These are phyloP conservation scores for Melinaea marsaeus DNA, from an alignment of 2,888 invertebrate genomes.

Conservation along the genomic window DNA sequence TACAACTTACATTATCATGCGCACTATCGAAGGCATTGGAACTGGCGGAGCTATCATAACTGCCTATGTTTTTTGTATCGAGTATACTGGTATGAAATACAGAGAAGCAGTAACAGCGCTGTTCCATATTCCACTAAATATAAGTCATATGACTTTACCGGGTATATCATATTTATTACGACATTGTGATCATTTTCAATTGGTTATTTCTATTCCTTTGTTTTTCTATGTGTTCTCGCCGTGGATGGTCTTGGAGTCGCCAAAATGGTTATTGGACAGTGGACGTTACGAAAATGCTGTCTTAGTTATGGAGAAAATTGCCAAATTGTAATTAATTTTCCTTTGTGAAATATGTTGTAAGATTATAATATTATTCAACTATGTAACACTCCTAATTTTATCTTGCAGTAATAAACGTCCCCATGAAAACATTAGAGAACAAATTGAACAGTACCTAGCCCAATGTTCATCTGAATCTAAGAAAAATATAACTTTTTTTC, in stretches of 20 bases:
- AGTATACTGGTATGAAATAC: slow-evolving; percentile 50
- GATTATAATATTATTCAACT: background rate
- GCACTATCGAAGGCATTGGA: slow-evolving; percentile 56
- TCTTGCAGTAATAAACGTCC: slow-evolving; percentile 47
- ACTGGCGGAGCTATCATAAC: slow-evolving; percentile 59
- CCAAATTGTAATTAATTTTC: slow-evolving; percentile 50
- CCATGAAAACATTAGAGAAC: slow-evolving; percentile 42
- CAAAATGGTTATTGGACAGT: slow-evolving; percentile 63
- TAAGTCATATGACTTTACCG: slow-evolving; percentile 53
- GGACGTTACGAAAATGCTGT: slow-evolving; percentile 44
- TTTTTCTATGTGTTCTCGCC: slow-evolving; percentile 42
- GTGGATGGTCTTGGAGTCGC: slow-evolving; percentile 54
- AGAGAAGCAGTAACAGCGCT: slow-evolving; percentile 55
- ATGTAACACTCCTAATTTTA: background rate
- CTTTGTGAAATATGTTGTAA: background rate
- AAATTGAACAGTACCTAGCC: slow-evolving; percentile 46
- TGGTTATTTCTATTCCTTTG: slow-evolving; percentile 55
- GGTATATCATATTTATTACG: slow-evolving; percentile 56
- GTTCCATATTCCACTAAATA: slow-evolving; percentile 55
- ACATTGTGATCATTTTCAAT: slow-evolving; percentile 51
- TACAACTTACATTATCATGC: slow-evolving; percentile 45
- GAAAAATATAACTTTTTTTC: slow-evolving; percentile 47
- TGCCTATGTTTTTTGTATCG: slow-evolving; percentile 53
- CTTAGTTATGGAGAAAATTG: slow-evolving; percentile 49
- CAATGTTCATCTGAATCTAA: slow-evolving; percentile 24